Percentiles rank a stretch among this genome's conserved stretches.
Evolutionary conservation across 2,888 invertebrate genomes (phyloP).

Genomic region (Drosophila crucigera): DNA sequence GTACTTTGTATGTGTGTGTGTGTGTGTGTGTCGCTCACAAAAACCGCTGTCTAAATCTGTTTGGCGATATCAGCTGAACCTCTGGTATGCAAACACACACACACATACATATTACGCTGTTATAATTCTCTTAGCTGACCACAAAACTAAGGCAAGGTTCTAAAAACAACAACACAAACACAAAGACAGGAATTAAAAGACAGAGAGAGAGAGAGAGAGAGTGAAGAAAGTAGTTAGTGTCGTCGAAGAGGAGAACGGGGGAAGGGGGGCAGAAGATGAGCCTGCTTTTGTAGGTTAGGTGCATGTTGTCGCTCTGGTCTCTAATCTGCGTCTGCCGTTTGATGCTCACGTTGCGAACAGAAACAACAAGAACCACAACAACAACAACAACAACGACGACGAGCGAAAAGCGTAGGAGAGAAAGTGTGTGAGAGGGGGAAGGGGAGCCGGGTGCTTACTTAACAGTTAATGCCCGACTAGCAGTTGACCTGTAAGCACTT

Average conservation of each 20-base stretch:
- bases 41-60: conserved; percentile 1
- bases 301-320: conserved; percentile 59
- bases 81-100: background rate
- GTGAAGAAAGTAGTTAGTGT: background rate
- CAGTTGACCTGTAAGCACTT: background rate
- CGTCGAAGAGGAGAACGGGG: background rate
- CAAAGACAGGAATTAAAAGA: conserved; percentile 1
- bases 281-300: conserved; percentile 3
- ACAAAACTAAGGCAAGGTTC: conserved; percentile 13
- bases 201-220: background rate
- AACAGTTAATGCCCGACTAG: background rate
- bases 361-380: conserved; percentile 6
- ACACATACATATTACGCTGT: background rate
- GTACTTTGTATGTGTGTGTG: background rate
- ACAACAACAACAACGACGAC: conserved; percentile 13
- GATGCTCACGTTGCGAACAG: conserved; percentile 54
- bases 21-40: background rate
- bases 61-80: conserved; percentile 5
- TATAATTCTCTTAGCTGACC: conserved; percentile 45
- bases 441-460: conserved; percentile 36
- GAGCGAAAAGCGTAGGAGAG: conserved; percentile 2
- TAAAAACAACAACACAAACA: background rate
- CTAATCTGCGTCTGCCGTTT: conserved; percentile 65
- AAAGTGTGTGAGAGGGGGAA: conserved; percentile 24
- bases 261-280: background rate